Evolutionary conservation across 2,797 vertebrate species (phyloP), one percentile per base, ranked within the genome.

Genomic region (Bufotes viridis): DNA sequence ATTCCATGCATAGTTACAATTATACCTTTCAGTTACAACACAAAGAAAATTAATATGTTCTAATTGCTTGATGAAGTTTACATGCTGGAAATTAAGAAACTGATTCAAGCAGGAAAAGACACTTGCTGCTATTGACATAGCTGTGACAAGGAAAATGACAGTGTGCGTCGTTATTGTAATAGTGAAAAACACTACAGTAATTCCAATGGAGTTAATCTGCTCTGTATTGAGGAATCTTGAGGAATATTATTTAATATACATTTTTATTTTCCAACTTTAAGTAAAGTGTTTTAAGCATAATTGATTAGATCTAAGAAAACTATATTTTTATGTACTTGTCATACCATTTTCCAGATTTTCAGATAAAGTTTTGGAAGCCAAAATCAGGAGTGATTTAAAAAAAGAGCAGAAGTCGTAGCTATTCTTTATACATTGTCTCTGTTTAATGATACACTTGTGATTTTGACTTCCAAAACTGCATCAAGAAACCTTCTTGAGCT

Each of bases 11-110:
- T 82, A 82, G 89, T 75, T 88, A 81, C 58, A 88, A 88, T 78
- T 78, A 88, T 74, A 85, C 82, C 86, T 85, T 90, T 82, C 83
- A 86, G 78, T 88, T 83, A 90, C 24, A 79, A 87, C 89, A 87
- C 89, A 84, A 90, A 90, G 89, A 80, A 84, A 90, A 84, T 87
- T 87, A 87, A 87, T 87, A 88, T 82, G 78, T 85, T 90, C 60
- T 82, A 85, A 88, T 88, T 87, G 63, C 86, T 85, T 87, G 78
- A 87, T 87, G 82, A 85, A 82, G 78, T 87, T 87, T 81, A 87
- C 82, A 82, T 86, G 83, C 79, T 42, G 69, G 49, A 89, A 86
- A 89, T 89, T 81, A 88, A 72, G 82, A 78, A 70, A 81, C 86
- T 82, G 57, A 60, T 78, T 82, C 87, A 78, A 76, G 74, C 87